Conservation (phyloP, 2,113 vertebrate genomes). For the Accipiter virgatus region DNA sequence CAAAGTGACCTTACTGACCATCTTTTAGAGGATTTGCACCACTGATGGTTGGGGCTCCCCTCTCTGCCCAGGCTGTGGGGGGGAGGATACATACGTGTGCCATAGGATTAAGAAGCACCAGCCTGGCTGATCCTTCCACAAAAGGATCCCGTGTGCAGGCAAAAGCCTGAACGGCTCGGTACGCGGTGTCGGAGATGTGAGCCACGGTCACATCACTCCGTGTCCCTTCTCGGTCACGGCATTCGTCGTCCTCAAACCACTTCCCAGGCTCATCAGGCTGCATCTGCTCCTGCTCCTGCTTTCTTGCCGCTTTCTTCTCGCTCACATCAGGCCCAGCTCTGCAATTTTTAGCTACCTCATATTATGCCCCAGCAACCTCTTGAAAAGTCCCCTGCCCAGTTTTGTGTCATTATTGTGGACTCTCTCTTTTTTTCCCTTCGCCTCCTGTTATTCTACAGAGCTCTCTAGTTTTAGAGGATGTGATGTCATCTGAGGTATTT, state of each 20-base stretch:
- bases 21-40: neutral
- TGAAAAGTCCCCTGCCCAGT: neutral
- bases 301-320: neutral
- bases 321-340: neutral
- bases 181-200: accelerated
- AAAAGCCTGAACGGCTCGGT: neutral
- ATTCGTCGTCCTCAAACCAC: neutral
- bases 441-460: neutral
- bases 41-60: accelerated
- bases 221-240: neutral
- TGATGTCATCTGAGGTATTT: neutral
- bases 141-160: accelerated
- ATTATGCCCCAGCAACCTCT: neutral
- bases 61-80: neutral
- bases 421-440: neutral
- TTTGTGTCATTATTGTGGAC: neutral
- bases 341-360: neutral
- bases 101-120: neutral
- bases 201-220: accelerated
- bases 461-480: neutral
- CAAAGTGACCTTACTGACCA: no score
- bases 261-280: neutral
- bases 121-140: neutral
- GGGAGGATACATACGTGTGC: neutral
- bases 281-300: neutral